Conservation (phyloP, 2,797 vertebrate genomes). For the Bovichtus variegatus region DNA sequence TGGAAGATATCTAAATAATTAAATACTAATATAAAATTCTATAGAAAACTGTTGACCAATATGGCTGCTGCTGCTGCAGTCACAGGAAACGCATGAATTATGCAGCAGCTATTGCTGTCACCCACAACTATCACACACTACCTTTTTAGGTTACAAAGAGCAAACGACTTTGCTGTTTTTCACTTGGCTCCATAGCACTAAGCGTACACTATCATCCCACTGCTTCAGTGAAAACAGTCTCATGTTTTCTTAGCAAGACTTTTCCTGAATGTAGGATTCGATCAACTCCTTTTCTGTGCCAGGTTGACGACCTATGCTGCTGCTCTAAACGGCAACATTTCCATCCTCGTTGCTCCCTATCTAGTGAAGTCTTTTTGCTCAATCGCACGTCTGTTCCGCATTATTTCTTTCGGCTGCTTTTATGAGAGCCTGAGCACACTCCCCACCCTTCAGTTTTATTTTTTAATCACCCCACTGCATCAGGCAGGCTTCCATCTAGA, state of each 20-base stretch:
- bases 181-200: slow-evolving; percentile 13
- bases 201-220: slow-evolving; percentile 8
- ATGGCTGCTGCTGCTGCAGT: slow-evolving; percentile 70
- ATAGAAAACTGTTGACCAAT: slow-evolving; percentile 65
- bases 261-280: slow-evolving; percentile 46
- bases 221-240: slow-evolving; percentile 54
- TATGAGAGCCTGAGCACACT: slow-evolving; percentile 41
- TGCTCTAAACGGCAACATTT: slow-evolving; percentile 29
- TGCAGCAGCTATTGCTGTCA: slow-evolving; percentile 73
- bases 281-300: slow-evolving; percentile 45
- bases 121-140: slow-evolving; percentile 42
- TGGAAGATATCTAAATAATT: slow-evolving; percentile 73
- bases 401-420: slow-evolving; percentile 47
- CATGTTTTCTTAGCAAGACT: slow-evolving; percentile 63
- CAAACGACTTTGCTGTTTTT: slow-evolving; percentile 57
- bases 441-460: slow-evolving; percentile 59
- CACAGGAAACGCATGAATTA: slow-evolving; percentile 77
- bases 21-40: slow-evolving; percentile 62
- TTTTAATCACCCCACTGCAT: slow-evolving; percentile 83
- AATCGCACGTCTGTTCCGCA: slow-evolving; percentile 21
- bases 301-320: slow-evolving; percentile 41
- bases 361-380: slow-evolving; percentile 13
- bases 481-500: slow-evolving; percentile 75
- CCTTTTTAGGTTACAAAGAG: slow-evolving; percentile 60
- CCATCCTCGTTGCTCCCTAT: slow-evolving; percentile 8